A percentile compares a stretch with the other conserved stretches of the same genome.
phyloP scores from a whole-genome alignment of 2,113 vertebrate species.

The Pomatorhinus ruficollis region DNA sequence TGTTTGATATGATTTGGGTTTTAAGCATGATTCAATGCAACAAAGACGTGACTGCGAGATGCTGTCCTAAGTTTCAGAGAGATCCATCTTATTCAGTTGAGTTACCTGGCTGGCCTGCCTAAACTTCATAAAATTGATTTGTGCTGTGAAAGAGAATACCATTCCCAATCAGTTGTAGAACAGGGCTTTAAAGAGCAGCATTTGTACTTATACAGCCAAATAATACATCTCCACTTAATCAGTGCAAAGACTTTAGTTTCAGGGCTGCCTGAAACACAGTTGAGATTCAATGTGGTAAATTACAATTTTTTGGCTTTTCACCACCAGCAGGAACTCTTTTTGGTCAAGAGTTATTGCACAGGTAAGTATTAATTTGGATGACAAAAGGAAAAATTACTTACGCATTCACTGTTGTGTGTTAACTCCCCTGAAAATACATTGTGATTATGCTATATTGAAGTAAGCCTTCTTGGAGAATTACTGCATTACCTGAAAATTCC shows the following conservation, averaged over 20 bases:
- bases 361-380: slow-evolving; percentile 1
- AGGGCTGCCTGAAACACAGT: not conserved
- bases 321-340: not conserved
- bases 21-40: not conserved
- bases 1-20: not conserved
- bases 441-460: slow-evolving; percentile 3
- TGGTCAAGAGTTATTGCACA: not conserved
- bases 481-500: slow-evolving; percentile 38
- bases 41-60: not conserved
- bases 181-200: not conserved
- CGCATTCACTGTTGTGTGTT: not conserved
- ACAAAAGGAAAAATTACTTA: not conserved
- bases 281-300: not conserved
- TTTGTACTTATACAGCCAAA: not conserved
- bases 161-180: not conserved
- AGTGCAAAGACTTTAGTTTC: not conserved
- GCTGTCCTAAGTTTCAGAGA: not conserved
- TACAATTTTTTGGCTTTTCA: not conserved
- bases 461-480: not conserved
- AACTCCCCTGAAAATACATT: slow-evolving; percentile 6
- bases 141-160: not conserved
- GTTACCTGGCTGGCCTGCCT: not conserved
- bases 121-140: not conserved
- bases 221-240: not conserved
- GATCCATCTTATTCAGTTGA: not conserved